These are phyloP conservation scores for Orussus abietinus DNA, from an alignment of 1,140 invertebrate genomes.

Conservation along the genomic window DNA sequence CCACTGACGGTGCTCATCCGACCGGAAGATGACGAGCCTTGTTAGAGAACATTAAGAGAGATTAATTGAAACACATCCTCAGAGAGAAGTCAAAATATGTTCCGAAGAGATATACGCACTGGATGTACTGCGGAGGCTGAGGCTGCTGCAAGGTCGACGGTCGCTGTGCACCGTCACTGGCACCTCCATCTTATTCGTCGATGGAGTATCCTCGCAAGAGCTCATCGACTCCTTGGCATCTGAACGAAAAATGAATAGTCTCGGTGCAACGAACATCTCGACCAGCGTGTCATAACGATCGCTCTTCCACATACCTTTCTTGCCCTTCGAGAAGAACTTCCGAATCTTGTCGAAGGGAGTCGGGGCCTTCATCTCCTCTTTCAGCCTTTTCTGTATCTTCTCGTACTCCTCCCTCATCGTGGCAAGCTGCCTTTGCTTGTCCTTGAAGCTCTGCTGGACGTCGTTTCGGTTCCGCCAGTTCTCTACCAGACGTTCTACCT, in stretches of 20 bases:
- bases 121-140: slow-evolving; percentile 69
- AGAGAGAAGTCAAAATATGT: slow-evolving; percentile 3
- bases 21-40: slow-evolving; percentile 74
- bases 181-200: slow-evolving; percentile 31
- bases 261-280: no score
- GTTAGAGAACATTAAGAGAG: no score
- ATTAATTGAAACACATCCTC: slow-evolving; percentile 14
- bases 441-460: slow-evolving; percentile 78
- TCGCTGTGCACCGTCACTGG: slow-evolving; percentile 33
- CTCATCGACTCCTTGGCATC: slow-evolving; percentile 34
- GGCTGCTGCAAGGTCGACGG: slow-evolving; percentile 64
- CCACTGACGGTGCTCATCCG: slow-evolving; percentile 72
- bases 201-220: slow-evolving; percentile 23
- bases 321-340: slow-evolving; percentile 69
- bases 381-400: slow-evolving; percentile 72
- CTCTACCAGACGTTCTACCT: slow-evolving; percentile 79
- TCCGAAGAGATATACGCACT: slow-evolving; percentile 49
- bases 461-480: slow-evolving; percentile 82
- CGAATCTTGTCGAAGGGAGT: slow-evolving; percentile 74
- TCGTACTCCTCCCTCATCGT: slow-evolving; percentile 78
- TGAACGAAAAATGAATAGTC: slow-evolving; percentile 18
- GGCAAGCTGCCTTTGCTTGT: slow-evolving; percentile 76
- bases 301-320: slow-evolving; percentile 49
- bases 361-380: slow-evolving; percentile 66
- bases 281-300: no score